Conservation (phyloP, 2,113 vertebrate genomes). For the Toxotes chatareus region DNA sequence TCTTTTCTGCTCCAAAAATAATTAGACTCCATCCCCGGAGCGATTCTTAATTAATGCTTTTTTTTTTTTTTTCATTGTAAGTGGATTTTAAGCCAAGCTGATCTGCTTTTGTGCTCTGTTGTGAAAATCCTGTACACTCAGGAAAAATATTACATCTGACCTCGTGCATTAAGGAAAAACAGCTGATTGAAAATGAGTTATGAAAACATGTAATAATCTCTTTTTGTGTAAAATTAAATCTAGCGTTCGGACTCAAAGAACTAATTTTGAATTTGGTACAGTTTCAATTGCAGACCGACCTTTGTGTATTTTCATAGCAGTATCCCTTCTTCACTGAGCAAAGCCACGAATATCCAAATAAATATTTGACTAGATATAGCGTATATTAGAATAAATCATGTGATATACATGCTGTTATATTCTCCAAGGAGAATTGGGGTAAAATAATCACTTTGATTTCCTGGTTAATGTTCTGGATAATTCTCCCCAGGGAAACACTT, state of each 20-base stretch:
- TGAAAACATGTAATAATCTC: conserved; percentile 66
- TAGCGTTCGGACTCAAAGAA: conserved; percentile 32
- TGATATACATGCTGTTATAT: conserved; percentile 59
- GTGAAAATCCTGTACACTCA: conserved; percentile 70
- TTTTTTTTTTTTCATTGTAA: conserved; percentile 48
- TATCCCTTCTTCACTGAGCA: conserved; percentile 61
- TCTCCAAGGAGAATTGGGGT: conserved; percentile 76
- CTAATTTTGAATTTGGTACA: conserved; percentile 32
- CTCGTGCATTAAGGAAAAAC: conserved; percentile 57
- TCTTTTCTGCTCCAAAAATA: conserved; percentile 78
- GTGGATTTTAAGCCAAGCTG: conserved; percentile 73
- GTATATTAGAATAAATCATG: conserved; percentile 78
- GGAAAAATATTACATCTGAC: conserved; percentile 64
- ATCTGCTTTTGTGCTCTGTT: conserved; percentile 74
- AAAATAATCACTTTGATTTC: conserved; percentile 77
- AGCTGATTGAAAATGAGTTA: conserved; percentile 59
- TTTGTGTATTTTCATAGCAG: conserved; percentile 44
- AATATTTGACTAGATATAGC: conserved; percentile 77
- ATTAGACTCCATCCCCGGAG: conserved; percentile 80
- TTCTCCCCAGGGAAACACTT: conserved; percentile 78
- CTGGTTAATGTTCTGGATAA: conserved; percentile 86
- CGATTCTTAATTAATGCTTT: conserved; percentile 81
- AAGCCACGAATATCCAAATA: conserved; percentile 75
- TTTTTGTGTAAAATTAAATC: conserved; percentile 53
- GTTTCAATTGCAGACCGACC: conserved; percentile 27